A percentile compares a stretch with the other conserved stretches of the same genome.
Conservation (phyloP, 2,113 vertebrate species). For the Pheucticus melanocephalus region DNA sequence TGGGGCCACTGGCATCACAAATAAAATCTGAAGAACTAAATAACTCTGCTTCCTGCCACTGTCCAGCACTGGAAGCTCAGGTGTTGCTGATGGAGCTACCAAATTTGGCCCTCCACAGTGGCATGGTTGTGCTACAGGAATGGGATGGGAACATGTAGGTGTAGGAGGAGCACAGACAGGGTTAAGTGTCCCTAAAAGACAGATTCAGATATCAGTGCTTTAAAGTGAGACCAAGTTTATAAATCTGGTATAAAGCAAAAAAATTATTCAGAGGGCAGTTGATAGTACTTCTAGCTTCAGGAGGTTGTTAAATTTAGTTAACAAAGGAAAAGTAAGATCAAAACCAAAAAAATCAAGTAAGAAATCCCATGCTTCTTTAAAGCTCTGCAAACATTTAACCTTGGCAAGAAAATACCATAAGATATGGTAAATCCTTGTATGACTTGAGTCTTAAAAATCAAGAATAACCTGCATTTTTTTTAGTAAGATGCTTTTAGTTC, state of each 20-base stretch:
- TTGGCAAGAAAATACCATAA: not conserved
- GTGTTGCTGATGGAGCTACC: not conserved
- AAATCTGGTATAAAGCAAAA: not conserved
- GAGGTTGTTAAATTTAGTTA: not conserved
- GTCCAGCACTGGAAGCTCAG: not conserved
- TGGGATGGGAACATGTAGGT: not conserved
- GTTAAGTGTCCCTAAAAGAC: not conserved
- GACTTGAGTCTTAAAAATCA: not conserved
- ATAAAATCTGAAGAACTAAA: not conserved
- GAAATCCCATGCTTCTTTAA: not conserved
- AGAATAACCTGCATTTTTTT: not conserved
- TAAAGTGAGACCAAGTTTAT: not conserved
- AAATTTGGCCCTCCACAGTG: not conserved
- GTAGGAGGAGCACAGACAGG: not conserved
- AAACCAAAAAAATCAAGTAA: not conserved
- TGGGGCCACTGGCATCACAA: not conserved
- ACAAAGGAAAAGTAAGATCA: not conserved
- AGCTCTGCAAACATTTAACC: not conserved
- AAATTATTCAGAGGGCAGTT: not conserved
- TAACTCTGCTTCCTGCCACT: not conserved
- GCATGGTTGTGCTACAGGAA: not conserved
- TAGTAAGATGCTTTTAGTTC: not conserved
- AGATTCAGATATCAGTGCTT: not conserved
- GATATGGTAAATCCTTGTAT: not conserved
- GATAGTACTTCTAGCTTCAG: not conserved